Evolutionary conservation across 1,140 invertebrate genomes (phyloP), one percentile per base, ranked within the genome.

Genomic region (Apis dorsata): DNA sequence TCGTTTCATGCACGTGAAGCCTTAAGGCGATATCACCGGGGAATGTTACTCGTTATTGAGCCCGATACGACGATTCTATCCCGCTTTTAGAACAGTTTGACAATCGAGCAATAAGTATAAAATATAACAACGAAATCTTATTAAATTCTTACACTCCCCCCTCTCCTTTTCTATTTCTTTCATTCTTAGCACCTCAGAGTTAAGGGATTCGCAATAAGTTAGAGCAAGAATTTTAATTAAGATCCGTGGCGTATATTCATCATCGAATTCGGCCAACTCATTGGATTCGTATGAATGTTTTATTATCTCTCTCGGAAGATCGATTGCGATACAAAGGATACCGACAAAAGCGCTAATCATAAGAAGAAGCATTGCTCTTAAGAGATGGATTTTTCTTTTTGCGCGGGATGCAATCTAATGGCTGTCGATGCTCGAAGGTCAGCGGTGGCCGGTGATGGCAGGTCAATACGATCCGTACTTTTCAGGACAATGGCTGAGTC

Each of bases 401-500:
- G 15, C n/a, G 9, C 60, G 1, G 24, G 19, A 15, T 74, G 21
- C 60, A 59, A 59, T 34, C 24, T 68, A 34, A 17, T n/a, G 63
- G 15, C 60, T 53, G 51, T 84, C 77, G 73, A 85, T 77, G 60
- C 75, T 84, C 74, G 74, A 87, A 81, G 82, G 65, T 84, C 60
- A 62, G 86, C 66, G 44, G 78, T 88, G 86, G 68, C 77, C 68
- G 44, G n/a, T 59, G 49, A 73, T 63, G 84, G 80, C 84, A 77
- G 76, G 84, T 70, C 76, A 83, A 21, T 72, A 75, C 59, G 79
- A 81, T 85, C 81, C 44, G 51, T 81, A 79, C 77, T 86, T 88
- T 88, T 88, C 74, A 75, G 75, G 81, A 84, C 76, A 89, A 88
- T 88, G 68, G 88, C 84, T 85, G 87, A 88, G 78, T 89, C 87